phyloP scores from a whole-genome alignment of 2,113 vertebrate species.

The Xenopus tropicalis region DNA sequence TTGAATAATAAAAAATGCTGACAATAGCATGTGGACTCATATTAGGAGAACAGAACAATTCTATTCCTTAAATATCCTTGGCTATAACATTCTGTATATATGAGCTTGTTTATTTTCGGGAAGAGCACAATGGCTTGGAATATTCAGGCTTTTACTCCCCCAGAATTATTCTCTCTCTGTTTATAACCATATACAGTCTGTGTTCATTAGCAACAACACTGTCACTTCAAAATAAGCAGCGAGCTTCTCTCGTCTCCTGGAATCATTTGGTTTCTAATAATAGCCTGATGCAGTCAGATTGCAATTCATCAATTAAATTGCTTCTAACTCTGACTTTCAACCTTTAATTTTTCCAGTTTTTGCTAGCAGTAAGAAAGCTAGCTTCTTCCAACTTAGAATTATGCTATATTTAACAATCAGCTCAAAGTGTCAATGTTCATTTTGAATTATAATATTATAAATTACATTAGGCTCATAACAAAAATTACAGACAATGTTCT shows the following conservation, averaged over 20 bases:
- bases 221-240: constrained; percentile 31
- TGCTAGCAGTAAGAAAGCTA: constrained; percentile 25
- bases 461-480: background rate
- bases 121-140: background rate
- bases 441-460: background rate
- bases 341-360: constrained; percentile 2
- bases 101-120: background rate
- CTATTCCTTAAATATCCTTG: no score
- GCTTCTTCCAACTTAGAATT: background rate
- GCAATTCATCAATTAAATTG: constrained; percentile 36
- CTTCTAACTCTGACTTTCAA: constrained; percentile 49
- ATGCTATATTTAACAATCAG: background rate
- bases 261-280: constrained; percentile 38
- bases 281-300: constrained; percentile 27
- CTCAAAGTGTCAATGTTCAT: background rate
- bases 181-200: constrained; percentile 32
- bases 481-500: background rate
- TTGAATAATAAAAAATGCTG: no score
- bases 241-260: constrained; percentile 11
- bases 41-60: no score
- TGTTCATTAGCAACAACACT: constrained; percentile 37
- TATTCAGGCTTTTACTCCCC: constrained; percentile 8
- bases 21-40: no score
- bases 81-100: no score
- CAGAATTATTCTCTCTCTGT: constrained; percentile 8